Evolutionary conservation across 2,113 vertebrate species (phyloP), one percentile per base, ranked within the genome.

Genomic region (Garra rufa): DNA sequence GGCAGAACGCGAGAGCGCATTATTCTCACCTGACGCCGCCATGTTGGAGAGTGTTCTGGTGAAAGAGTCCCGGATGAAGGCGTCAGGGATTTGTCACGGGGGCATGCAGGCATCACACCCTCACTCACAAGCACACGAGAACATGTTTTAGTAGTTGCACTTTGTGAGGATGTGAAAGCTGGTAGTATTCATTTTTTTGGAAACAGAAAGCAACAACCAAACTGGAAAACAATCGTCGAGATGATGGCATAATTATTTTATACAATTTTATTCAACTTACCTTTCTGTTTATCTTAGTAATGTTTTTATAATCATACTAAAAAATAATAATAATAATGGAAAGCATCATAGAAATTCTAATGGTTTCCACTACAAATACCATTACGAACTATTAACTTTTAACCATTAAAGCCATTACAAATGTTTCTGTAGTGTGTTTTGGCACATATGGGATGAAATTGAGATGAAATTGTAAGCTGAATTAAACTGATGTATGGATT

Each of bases 1-100:
- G 24, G 52, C 65, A 82, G 81, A 84, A 71, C 81, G 70, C 44
- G 79, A 85, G 48, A 61, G 74, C 85, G 83, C 87, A 88, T 84
- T 86, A 74, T 86, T 34, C 87, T 88, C 73, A 88, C 87, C 87
- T 88, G 87, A 86, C 69, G 87, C 87, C 87, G 87, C 87, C 87
- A 88, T 88, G 87, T 88, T 88, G 85, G 77, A 88, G 70, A 88
- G 63, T 77, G 82, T n/a, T 30, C 70, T 63, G 57, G 75, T 70
- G 30, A 55, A 65, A 8, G 50, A 73, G 82, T 73, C 87, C 87
- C 87, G 87, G 87, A 88, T 88, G 87, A 84, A 83, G 26, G 63
- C 61, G 71, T 73, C 69, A 85, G 57, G 43, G 28, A 34, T 21
- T 75, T 71, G 81, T 84, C 76, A 81, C 24, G n/a, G 59, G 69